Evolutionary conservation across 2,797 vertebrate species (phyloP).

Genomic region (Catamblyrhynchus diadema): DNA sequence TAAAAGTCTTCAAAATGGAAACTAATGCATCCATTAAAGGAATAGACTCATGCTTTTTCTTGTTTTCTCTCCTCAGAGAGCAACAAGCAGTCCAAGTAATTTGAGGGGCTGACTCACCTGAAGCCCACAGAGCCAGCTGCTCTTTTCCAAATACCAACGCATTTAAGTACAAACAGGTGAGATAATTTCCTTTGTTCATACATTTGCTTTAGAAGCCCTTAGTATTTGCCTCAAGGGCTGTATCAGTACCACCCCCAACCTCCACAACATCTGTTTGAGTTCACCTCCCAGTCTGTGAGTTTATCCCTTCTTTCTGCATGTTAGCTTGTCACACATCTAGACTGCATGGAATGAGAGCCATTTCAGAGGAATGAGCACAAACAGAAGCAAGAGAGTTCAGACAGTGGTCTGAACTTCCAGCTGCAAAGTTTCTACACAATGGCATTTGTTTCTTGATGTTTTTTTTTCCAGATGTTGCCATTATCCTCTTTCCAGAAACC

Average conservation of each 20-base stretch:
- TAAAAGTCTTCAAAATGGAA: neutral
- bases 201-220: neutral
- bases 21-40: neutral
- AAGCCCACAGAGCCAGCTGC: neutral
- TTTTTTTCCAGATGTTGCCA: neutral
- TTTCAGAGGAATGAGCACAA: neutral
- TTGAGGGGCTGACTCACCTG: neutral
- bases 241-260: neutral
- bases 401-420: neutral
- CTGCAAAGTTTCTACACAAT: neutral
- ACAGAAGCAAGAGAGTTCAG: neutral
- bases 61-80: neutral
- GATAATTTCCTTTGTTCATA: neutral
- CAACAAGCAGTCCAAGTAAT: neutral
- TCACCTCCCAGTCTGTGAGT: neutral
- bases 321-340: neutral
- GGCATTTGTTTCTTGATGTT: neutral
- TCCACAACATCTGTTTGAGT: neutral
- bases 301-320: neutral
- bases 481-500: neutral
- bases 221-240: neutral
- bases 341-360: neutral
- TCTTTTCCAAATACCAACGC: neutral
- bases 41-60: neutral
- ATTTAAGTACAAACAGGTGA: neutral